Conservation (phyloP, 2,888 invertebrate species). For the Luperina testacea region DNA sequence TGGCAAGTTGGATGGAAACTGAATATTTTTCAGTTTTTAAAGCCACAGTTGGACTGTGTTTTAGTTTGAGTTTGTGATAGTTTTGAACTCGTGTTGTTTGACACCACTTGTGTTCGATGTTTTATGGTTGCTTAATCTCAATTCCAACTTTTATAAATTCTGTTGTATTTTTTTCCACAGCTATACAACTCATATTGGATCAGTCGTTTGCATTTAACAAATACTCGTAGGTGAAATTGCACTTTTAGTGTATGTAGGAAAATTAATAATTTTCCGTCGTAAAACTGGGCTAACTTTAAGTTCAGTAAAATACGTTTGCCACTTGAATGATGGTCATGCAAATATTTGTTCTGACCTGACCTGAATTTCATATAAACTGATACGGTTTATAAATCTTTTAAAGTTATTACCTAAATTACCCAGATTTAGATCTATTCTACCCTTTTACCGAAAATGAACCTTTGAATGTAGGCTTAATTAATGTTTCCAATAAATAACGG, state of each 20-base stretch:
- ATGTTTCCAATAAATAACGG: slow-evolving; percentile 1
- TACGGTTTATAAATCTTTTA: too few relatives aligned
- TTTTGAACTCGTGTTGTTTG: slow-evolving; percentile 45
- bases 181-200: background rate
- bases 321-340: background rate
- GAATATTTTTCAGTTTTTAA: slow-evolving; percentile 56
- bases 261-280: background rate
- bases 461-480: background rate
- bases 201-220: background rate
- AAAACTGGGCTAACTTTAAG: background rate
- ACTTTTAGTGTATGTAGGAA: background rate
- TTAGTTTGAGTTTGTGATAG: slow-evolving; percentile 37
- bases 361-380: background rate
- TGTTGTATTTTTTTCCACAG: background rate
- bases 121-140: slow-evolving; percentile 8
- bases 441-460: background rate
- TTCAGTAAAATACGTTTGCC: background rate
- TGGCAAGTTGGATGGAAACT: slow-evolving; percentile 50
- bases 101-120: slow-evolving; percentile 22
- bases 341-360: background rate
- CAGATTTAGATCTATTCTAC: background rate
- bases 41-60: slow-evolving; percentile 30
- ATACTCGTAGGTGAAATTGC: background rate
- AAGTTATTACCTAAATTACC: background rate
- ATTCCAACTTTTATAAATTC: background rate